These are phyloP conservation scores for Phortica variegata DNA, from an alignment of 1,140 invertebrate species.

Conservation along the genomic window DNA sequence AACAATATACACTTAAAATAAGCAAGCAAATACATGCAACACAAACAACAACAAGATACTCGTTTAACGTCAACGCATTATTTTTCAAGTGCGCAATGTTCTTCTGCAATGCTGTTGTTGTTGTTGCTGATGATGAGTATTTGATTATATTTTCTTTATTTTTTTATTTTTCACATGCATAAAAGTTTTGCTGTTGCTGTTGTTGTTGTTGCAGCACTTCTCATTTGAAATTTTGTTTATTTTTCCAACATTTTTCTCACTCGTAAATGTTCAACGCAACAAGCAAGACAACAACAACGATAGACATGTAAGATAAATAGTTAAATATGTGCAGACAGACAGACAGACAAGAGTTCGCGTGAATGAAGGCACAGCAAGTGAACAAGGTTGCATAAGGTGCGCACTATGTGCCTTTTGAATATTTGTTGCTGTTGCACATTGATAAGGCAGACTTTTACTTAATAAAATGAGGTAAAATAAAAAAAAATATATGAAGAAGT, in stretches of 20 bases:
- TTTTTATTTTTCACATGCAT: constrained; percentile 47
- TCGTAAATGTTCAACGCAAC: constrained; percentile 29
- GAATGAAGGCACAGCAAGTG: too few species aligned
- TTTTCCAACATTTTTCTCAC: constrained; percentile 51
- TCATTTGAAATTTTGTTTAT: constrained; percentile 32
- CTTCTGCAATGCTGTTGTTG: background rate
- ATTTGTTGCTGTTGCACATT: too few species aligned
- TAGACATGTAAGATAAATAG: constrained; percentile 17
- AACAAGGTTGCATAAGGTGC: too few species aligned
- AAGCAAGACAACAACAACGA: constrained; percentile 11
- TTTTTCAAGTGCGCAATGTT: constrained; percentile 45
- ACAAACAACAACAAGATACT: too few species aligned
- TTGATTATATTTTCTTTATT: constrained; percentile 50
- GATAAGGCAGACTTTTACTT: too few species aligned
- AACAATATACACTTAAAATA: too few species aligned
- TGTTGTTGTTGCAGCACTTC: constrained; percentile 6
- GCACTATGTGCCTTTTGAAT: too few species aligned
- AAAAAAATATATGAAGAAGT: too few species aligned
- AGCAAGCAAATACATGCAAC: too few species aligned
- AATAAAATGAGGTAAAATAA: too few species aligned
- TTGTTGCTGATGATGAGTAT: constrained; percentile 36
- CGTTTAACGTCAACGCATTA: constrained; percentile 45
- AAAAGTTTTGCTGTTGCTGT: too few species aligned
- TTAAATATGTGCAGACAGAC: constrained; percentile 17
- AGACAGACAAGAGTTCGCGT: background rate